These are phyloP conservation scores for Campoletis raptor DNA, from an alignment of 2,888 invertebrate genomes.

Conservation along the genomic window DNA sequence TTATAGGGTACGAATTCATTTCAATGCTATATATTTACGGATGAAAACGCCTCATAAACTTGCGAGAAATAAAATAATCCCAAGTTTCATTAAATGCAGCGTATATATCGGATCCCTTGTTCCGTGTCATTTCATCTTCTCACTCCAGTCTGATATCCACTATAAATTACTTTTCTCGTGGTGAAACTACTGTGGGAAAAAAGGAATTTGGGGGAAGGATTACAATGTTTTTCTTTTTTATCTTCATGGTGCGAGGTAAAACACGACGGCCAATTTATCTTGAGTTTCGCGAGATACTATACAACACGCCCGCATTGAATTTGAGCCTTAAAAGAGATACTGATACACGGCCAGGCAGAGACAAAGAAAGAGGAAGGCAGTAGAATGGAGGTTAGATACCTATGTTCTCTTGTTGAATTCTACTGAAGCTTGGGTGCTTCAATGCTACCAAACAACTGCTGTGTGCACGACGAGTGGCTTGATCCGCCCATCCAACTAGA, in stretches of 20 bases:
- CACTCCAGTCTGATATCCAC: slow-evolving; percentile 32
- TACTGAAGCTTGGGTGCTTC: slow-evolving; percentile 46
- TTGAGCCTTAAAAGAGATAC: slow-evolving; percentile 38
- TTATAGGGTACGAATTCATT: neutral
- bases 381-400: slow-evolving; percentile 32
- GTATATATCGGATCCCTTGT: slow-evolving; percentile 19
- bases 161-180: slow-evolving; percentile 37
- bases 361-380: slow-evolving; percentile 11
- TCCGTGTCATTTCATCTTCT: slow-evolving; percentile 8
- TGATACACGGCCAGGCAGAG: slow-evolving; percentile 18
- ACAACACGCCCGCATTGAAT: slow-evolving; percentile 59
- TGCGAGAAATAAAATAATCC: neutral
- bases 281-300: slow-evolving; percentile 50
- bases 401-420: slow-evolving; percentile 42
- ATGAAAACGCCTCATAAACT: neutral
- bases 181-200: neutral
- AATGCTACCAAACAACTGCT: slow-evolving; percentile 52
- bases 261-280: slow-evolving; percentile 64
- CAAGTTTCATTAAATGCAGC: neutral
- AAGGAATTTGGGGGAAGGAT: slow-evolving; percentile 28
- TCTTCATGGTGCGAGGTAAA: slow-evolving; percentile 49
- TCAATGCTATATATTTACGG: neutral
- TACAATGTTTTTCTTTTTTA: slow-evolving; percentile 51
- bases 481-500: slow-evolving; percentile 54
- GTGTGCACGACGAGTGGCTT: slow-evolving; percentile 37